Evolutionary conservation across 2,888 invertebrate genomes (phyloP).

Genomic region (Proisotoma minuta): DNA sequence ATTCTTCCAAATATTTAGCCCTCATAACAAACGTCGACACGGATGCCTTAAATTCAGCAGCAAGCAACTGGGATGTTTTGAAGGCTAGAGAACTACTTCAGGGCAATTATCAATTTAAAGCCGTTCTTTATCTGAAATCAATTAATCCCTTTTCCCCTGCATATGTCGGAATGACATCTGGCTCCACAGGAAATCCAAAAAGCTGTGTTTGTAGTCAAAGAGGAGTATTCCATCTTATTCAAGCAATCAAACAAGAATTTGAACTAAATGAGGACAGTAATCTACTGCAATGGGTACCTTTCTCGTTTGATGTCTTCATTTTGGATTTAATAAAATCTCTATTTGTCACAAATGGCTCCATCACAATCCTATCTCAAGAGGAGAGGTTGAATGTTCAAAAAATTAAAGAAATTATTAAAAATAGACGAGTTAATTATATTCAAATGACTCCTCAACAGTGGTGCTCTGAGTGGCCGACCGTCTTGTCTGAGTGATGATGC

Average conservation of each 20-base stretch:
- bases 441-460: not conserved
- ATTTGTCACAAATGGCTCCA: not conserved
- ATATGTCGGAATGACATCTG: not conserved
- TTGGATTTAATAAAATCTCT: not conserved
- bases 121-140: too few species aligned
- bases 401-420: not conserved
- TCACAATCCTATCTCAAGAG: not conserved
- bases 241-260: not conserved
- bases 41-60: not conserved
- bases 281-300: not conserved
- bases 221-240: not conserved
- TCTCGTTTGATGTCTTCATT: conserved; percentile 2
- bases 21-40: not conserved
- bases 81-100: not conserved
- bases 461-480: too few species aligned
- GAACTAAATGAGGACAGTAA: not conserved
- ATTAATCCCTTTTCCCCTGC: not conserved
- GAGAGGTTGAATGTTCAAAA: not conserved
- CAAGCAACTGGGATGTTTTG: not conserved
- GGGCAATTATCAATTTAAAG: too few species aligned
- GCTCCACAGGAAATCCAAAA: not conserved
- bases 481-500: too few species aligned
- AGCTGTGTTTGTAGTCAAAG: not conserved
- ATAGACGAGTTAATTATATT: not conserved
- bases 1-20: not conserved